phyloP scores from a whole-genome alignment of 1,140 invertebrate genomes.

The Drosophila watanabei region DNA sequence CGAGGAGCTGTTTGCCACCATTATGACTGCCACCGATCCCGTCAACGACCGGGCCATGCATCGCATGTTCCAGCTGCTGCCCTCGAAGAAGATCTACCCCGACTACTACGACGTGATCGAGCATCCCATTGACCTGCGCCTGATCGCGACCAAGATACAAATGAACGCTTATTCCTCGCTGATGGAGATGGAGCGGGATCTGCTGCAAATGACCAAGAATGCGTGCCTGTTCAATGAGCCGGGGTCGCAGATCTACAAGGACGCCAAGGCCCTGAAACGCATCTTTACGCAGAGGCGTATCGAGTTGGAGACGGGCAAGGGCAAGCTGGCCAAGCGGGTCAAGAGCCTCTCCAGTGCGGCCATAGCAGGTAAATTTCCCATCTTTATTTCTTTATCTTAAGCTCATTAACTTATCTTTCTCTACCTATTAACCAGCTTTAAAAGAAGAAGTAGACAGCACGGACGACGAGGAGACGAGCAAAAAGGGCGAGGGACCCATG shows the following conservation, averaged over 20 bases:
- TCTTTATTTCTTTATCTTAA: neutral
- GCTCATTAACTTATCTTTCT: too few species aligned
- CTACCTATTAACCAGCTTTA: conserved; percentile 38
- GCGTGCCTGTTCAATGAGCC: conserved; percentile 98
- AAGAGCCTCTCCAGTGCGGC: conserved; percentile 71
- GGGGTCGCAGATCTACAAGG: conserved; percentile 98
- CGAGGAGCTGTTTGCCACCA: conserved; percentile 93
- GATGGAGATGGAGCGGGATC: conserved; percentile 95
- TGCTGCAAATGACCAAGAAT: conserved; percentile 96
- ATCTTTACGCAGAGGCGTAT: conserved; percentile 87
- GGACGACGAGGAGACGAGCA: conserved; percentile 82
- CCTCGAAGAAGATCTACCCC: conserved; percentile 96
- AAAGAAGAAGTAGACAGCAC: conserved; percentile 84
- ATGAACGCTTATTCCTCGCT: conserved; percentile 91
- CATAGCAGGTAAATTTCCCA: conserved; percentile 56
- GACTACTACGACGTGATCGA: conserved; percentile 99
- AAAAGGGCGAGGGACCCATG: conserved; percentile 86
- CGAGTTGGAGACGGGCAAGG: conserved; percentile 85
- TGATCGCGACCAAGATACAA: conserved; percentile 96
- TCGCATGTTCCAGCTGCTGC: conserved; percentile 94
- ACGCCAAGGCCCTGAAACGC: conserved; percentile 96
- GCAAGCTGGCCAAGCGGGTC: conserved; percentile 62
- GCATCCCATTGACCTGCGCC: conserved; percentile 97
- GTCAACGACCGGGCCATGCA: conserved; percentile 93
- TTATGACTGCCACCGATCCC: conserved; percentile 92